Percentiles rank a stretch among this genome's conserved stretches.
phyloP scores from a whole-genome alignment of 2,888 invertebrate species.

The Spodoptera picta region DNA sequence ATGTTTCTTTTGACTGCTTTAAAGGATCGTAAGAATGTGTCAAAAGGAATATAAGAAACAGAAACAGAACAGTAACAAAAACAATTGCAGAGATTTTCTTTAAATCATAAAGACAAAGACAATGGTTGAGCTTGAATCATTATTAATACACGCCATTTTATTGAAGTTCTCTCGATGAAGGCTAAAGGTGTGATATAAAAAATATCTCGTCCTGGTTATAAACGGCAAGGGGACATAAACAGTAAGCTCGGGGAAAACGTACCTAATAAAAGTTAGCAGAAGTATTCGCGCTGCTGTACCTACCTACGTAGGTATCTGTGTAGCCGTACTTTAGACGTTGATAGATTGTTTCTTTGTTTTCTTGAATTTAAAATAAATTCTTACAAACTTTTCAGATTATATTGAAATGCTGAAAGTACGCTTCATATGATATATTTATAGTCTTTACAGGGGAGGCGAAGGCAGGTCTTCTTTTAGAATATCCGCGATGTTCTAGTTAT shows the following conservation, averaged over 20 bases:
- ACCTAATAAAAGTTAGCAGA: conserved; percentile 74
- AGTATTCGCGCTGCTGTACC: conserved; percentile 62
- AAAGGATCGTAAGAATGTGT: too few relatives aligned
- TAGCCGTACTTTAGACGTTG: conserved; percentile 62
- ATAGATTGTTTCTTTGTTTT: conserved; percentile 63
- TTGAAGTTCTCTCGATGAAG: conserved; percentile 62
- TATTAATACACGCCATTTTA: conserved; percentile 56
- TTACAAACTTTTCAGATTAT: conserved; percentile 45
- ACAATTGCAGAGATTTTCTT: too few relatives aligned
- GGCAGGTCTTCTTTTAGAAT: conserved; percentile 15
- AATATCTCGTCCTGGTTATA: conserved; percentile 73
- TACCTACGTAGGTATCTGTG: conserved; percentile 42
- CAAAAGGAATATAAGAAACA: too few relatives aligned
- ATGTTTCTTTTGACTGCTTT: too few relatives aligned
- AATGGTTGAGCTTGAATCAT: conserved; percentile 32
- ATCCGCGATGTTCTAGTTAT: conserved; percentile 25
- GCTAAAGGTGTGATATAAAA: conserved; percentile 65
- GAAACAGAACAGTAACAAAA: too few relatives aligned
- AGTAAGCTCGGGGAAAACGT: conserved; percentile 68
- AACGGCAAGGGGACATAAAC: conserved; percentile 72
- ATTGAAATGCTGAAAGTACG: conserved; percentile 17
- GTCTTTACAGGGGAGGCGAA: conserved; percentile 11
- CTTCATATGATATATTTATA: conserved; percentile 17
- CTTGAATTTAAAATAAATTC: conserved; percentile 61
- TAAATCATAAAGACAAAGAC: background rate